Percentiles rank a stretch among this genome's conserved stretches.
Evolutionary conservation across 1,140 invertebrate species (phyloP).

Genomic region (Lamellibrachia luymesi): DNA sequence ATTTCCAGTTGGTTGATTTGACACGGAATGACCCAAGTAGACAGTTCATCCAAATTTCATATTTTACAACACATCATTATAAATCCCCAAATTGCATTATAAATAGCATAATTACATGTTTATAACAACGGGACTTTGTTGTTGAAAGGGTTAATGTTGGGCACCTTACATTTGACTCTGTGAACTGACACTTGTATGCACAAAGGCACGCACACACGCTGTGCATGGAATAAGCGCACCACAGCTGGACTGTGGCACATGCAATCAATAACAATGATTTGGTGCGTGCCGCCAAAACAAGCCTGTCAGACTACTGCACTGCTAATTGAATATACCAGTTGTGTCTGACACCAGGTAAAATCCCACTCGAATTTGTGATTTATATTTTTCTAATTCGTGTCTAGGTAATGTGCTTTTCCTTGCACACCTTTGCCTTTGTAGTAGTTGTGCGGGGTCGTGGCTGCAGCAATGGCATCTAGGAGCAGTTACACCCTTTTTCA

Average conservation of each 20-base stretch:
- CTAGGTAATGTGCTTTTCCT: background rate
- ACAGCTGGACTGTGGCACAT: background rate
- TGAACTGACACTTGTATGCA: background rate
- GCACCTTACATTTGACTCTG: background rate
- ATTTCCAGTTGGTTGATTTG: no score
- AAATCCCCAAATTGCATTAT: no score
- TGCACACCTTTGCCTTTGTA: background rate
- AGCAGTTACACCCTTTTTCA: background rate
- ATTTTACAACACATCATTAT: no score
- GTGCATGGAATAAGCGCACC: background rate
- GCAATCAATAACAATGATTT: slow-evolving; percentile 5
- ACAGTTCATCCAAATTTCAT: no score
- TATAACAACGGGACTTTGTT: background rate
- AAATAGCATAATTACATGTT: background rate
- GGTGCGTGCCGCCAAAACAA: background rate
- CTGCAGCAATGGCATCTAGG: background rate
- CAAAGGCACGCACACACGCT: background rate
- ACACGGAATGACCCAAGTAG: no score
- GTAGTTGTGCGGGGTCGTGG: background rate
- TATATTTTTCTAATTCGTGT: background rate
- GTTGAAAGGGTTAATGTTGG: background rate
- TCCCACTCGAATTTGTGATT: background rate
- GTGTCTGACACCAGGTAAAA: background rate
- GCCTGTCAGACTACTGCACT: background rate
- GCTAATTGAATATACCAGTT: background rate